Conservation (phyloP, 2,797 vertebrate species). For the Hippocampus kuda region DNA sequence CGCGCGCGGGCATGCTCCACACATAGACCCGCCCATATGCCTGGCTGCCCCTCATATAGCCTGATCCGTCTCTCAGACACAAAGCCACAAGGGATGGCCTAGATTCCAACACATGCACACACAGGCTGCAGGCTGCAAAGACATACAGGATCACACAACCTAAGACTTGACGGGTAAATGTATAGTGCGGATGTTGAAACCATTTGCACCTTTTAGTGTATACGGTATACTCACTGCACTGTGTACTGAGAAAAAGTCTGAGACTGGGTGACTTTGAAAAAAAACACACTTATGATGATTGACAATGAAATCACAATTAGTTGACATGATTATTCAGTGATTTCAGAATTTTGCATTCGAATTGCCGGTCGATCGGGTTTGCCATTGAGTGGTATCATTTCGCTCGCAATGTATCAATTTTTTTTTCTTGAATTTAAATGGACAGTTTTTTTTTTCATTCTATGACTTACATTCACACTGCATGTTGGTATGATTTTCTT, state of each 20-base stretch:
- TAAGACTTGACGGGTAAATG: not conserved
- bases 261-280: not conserved
- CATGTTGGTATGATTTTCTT: too few relatives aligned
- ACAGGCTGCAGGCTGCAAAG: constrained; percentile 37
- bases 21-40: constrained; percentile 48
- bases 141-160: constrained; percentile 17
- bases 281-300: not conserved
- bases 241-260: too few relatives aligned
- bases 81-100: constrained; percentile 63
- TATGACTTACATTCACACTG: too few relatives aligned
- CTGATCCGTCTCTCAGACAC: constrained; percentile 56
- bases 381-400: too few relatives aligned
- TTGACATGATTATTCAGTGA: too few relatives aligned
- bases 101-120: constrained; percentile 61
- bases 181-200: not conserved
- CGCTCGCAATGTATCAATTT: too few relatives aligned
- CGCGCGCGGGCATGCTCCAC: constrained; percentile 37
- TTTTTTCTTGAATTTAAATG: too few relatives aligned
- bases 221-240: not conserved
- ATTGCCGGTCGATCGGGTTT: too few relatives aligned
- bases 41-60: constrained; percentile 46
- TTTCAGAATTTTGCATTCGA: too few relatives aligned
- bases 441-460: too few relatives aligned
- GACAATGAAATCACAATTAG: too few relatives aligned
- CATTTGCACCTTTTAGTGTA: not conserved